These are phyloP conservation scores for Channa argus DNA, from an alignment of 2,113 vertebrate genomes.

Conservation along the genomic window DNA sequence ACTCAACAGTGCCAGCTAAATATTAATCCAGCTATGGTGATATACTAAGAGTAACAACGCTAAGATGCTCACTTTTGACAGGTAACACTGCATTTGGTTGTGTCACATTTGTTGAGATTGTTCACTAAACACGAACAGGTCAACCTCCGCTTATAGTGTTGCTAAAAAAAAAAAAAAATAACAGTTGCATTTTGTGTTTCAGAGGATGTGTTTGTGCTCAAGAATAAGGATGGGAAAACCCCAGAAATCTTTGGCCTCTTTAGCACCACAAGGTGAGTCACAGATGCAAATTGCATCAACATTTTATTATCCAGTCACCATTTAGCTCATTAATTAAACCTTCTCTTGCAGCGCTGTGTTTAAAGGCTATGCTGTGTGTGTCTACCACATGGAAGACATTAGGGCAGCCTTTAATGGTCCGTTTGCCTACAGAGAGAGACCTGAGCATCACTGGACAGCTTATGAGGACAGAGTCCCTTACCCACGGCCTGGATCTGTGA, in stretches of 20 bases:
- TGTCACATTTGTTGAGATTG: too few relatives aligned
- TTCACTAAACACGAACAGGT: too few relatives aligned
- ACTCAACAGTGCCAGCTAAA: too few relatives aligned
- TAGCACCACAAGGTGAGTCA: slow-evolving; percentile 93
- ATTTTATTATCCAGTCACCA: not conserved
- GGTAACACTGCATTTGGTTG: too few relatives aligned
- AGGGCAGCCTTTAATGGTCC: slow-evolving; percentile 96
- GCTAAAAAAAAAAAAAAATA: too few relatives aligned
- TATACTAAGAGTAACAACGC: too few relatives aligned
- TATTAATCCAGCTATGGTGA: too few relatives aligned
- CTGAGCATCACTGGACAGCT: slow-evolving; percentile 94
- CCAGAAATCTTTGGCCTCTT: slow-evolving; percentile 97
- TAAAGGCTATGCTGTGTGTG: slow-evolving; percentile 94
- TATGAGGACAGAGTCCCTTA: slow-evolving; percentile 95
- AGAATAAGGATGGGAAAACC: slow-evolving; percentile 92
- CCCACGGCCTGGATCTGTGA: slow-evolving; percentile 96
- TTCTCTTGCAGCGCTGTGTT: slow-evolving; percentile 84
- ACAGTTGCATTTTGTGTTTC: slow-evolving; percentile 65
- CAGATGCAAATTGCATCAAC: not conserved
- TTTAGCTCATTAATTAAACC: not conserved
- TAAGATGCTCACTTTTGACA: too few relatives aligned
- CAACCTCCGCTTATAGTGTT: too few relatives aligned
- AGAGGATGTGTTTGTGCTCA: slow-evolving; percentile 96
- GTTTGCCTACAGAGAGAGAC: slow-evolving; percentile 92
- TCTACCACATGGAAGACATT: slow-evolving; percentile 95